These are phyloP conservation scores for Ceraclea dissimilis DNA, from an alignment of 2,888 invertebrate species.

Conservation along the genomic window DNA sequence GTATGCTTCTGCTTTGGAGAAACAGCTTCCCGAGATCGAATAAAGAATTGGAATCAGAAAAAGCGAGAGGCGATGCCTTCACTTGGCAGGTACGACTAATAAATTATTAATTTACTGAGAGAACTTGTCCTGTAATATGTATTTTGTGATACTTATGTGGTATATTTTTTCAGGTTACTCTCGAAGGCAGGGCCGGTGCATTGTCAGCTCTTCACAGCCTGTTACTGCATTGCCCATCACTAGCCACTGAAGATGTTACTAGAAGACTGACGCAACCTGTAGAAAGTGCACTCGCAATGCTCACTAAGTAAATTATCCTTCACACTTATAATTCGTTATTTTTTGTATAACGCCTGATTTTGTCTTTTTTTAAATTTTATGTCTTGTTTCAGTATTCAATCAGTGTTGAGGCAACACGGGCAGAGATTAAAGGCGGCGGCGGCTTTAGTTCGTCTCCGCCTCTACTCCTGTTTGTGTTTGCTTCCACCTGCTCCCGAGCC, in stretches of 20 bases:
- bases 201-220: constrained; percentile 93
- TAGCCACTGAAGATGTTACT: constrained; percentile 88
- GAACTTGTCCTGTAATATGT: constrained; percentile 25
- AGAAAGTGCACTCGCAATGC: constrained; percentile 91
- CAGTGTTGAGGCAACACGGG: constrained; percentile 81
- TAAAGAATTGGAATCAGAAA: constrained; percentile 96
- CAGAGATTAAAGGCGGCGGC: constrained; percentile 90
- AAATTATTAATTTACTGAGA: too few species aligned
- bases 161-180: constrained; percentile 58
- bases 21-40: constrained; percentile 95
- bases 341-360: neutral
- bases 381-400: constrained; percentile 58
- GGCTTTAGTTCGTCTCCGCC: constrained; percentile 84
- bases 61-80: constrained; percentile 91
- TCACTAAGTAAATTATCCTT: constrained; percentile 68
- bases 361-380: neutral
- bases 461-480: constrained; percentile 64
- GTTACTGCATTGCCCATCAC: constrained; percentile 80
- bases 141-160: neutral
- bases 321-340: neutral
- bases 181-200: constrained; percentile 95
- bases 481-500: constrained; percentile 76
- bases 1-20: constrained; percentile 92
- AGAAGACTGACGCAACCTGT: constrained; percentile 80
- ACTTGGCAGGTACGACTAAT: constrained; percentile 79